Percentiles rank a stretch among this genome's conserved stretches.
These are phyloP conservation scores for Eidolon helvum DNA, from an alignment of 2,113 vertebrate genomes.

Conservation along the genomic window DNA sequence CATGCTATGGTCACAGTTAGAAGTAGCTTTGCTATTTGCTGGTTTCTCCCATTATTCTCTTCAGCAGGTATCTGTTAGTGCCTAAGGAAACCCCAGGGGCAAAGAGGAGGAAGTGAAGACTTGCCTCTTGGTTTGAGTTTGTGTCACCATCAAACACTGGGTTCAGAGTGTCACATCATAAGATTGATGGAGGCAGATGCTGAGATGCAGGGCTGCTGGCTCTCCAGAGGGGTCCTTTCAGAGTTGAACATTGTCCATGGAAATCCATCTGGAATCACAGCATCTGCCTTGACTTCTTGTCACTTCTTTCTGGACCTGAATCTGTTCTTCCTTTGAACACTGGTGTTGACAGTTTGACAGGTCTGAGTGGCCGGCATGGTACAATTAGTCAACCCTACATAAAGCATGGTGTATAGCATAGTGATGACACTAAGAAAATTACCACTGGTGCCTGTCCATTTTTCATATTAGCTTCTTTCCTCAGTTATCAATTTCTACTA, in stretches of 20 bases:
- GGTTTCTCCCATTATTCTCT: neutral
- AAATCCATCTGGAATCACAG: neutral
- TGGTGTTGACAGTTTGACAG: neutral
- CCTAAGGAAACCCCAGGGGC: neutral
- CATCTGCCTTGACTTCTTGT: neutral
- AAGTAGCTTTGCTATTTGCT: neutral
- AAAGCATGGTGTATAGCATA: fast-evolving
- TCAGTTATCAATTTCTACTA: neutral
- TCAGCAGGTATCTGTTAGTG: neutral
- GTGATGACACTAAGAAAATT: too few species aligned
- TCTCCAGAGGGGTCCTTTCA: neutral
- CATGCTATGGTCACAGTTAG: neutral
- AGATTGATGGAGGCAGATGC: neutral
- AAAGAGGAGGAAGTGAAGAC: neutral
- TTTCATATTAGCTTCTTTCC: neutral
- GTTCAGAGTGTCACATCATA: neutral
- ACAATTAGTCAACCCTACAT: neutral
- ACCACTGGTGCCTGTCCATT: too few species aligned
- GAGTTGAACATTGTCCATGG: fast-evolving
- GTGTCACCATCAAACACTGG: too few species aligned
- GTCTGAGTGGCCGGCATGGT: neutral
- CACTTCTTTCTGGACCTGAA: neutral
- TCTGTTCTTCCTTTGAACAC: neutral
- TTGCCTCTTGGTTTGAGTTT: neutral
- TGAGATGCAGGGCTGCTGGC: neutral